phyloP scores from a whole-genome alignment of 2,888 invertebrate species.

The Fragum fragum region DNA sequence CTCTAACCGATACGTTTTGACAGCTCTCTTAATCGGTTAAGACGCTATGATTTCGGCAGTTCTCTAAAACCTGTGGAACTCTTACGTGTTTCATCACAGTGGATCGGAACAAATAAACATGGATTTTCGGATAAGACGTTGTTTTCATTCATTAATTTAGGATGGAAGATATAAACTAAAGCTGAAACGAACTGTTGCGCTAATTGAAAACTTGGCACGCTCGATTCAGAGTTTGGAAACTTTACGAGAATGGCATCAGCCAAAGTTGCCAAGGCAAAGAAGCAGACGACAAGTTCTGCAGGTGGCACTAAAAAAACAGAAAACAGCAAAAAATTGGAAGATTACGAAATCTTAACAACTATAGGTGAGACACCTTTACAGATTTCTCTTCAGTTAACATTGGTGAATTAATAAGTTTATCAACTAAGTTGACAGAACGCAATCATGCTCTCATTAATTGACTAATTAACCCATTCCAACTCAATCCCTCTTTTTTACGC shows the following conservation, averaged over 20 bases:
- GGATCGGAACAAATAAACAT: not conserved
- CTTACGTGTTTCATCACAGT: not conserved
- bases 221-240: conserved; percentile 4
- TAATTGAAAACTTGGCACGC: not conserved
- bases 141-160: not conserved
- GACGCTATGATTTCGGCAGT: not conserved
- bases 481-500: no score
- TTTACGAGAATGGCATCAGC: conserved; percentile 72
- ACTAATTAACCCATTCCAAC: no score
- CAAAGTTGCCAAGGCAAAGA: conserved; percentile 76
- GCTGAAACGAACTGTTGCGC: not conserved
- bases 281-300: conserved; percentile 50
- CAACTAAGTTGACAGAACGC: no score
- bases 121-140: conserved; percentile 10
- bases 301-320: conserved; percentile 59
- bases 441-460: no score
- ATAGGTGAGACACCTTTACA: conserved; percentile 59
- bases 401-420: no score
- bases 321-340: conserved; percentile 63
- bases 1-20: conserved; percentile 6
- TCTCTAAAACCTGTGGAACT: not conserved
- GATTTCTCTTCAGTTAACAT: no score
- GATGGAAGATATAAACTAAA: not conserved
- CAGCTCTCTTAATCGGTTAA: not conserved
- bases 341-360: conserved; percentile 72